phyloP scores from a whole-genome alignment of 2,888 invertebrate species.

The Habroteleia sp. region DNA sequence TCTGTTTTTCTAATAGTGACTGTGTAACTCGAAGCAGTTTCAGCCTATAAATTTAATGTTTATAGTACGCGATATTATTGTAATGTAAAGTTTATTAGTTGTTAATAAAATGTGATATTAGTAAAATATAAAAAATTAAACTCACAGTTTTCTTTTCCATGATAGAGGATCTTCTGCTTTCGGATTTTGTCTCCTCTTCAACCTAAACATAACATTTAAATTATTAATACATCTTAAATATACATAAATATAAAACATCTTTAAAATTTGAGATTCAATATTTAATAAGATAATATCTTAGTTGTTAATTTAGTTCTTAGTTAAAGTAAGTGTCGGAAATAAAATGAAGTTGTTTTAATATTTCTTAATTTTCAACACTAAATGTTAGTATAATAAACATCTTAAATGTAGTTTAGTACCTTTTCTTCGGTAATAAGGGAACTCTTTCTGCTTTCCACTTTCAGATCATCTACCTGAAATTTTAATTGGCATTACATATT shows the following conservation, averaged over 20 bases:
- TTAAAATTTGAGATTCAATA: too few species aligned
- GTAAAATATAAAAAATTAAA: conserved; percentile 11
- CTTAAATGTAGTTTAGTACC: too few species aligned
- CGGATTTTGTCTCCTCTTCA: conserved; percentile 81
- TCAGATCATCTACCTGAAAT: conserved; percentile 75
- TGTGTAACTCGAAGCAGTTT: conserved; percentile 53
- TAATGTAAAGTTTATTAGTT: not conserved
- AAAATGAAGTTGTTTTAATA: too few species aligned
- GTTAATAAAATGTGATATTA: conserved; percentile 1
- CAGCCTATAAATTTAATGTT: conserved; percentile 50
- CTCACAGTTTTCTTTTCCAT: conserved; percentile 70
- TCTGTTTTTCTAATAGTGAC: conserved; percentile 62
- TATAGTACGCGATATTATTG: not conserved
- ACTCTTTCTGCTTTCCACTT: conserved; percentile 77
- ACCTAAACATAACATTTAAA: conserved; percentile 66
- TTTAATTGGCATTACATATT: too few species aligned
- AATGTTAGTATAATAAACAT: too few species aligned
- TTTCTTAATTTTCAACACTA: too few species aligned
- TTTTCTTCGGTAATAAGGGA: conserved; percentile 73
- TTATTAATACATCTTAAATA: too few species aligned
- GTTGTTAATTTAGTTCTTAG: too few species aligned
- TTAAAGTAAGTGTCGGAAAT: too few species aligned
- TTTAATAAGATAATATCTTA: too few species aligned
- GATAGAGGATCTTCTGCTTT: conserved; percentile 82
- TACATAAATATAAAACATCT: too few species aligned